Conservation (phyloP, 2,888 invertebrate genomes). For the Leucozona laternaria region DNA sequence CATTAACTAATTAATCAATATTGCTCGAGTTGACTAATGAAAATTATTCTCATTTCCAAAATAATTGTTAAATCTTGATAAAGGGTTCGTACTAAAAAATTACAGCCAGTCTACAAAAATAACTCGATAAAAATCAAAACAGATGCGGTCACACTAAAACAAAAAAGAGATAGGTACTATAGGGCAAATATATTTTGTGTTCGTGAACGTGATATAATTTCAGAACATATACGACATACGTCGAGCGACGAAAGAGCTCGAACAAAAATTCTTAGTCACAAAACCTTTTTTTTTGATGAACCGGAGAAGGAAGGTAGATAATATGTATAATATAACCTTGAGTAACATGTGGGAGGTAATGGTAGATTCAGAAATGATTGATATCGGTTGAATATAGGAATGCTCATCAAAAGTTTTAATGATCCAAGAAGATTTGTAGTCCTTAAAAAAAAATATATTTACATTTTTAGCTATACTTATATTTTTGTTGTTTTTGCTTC, state of each 20-base stretch:
- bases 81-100: too few relatives aligned
- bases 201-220: slow-evolving; percentile 24
- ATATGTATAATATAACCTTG: background rate
- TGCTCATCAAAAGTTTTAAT: slow-evolving; percentile 18
- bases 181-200: background rate
- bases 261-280: background rate
- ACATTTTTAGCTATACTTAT: background rate
- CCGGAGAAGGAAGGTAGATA: background rate
- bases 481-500: background rate
- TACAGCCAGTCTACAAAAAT: too few relatives aligned
- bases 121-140: too few relatives aligned
- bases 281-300: slow-evolving; percentile 24
- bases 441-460: background rate
- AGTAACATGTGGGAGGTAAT: background rate
- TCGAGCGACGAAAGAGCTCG: background rate
- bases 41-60: too few relatives aligned
- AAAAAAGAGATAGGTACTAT: background rate
- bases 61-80: too few relatives aligned
- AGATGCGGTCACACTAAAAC: background rate
- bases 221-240: slow-evolving; percentile 22
- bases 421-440: slow-evolving; percentile 5
- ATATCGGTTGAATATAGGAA: slow-evolving; percentile 5
- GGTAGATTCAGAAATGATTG: background rate
- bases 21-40: too few relatives aligned
- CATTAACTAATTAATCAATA: too few relatives aligned